Conservation (phyloP, 1,140 invertebrate species). For the Lerema accius region DNA sequence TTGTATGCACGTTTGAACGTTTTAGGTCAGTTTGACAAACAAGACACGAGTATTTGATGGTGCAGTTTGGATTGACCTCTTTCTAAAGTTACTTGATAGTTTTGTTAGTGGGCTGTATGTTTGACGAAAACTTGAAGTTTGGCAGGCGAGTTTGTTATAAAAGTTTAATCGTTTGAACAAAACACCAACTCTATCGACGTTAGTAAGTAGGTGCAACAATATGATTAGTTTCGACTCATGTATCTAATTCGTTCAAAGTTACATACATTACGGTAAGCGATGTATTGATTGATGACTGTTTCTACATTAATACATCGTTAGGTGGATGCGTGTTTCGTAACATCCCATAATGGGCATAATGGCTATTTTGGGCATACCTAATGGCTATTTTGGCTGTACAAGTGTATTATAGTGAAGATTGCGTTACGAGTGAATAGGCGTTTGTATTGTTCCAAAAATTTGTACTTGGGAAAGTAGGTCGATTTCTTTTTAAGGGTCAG, state of each 20-base stretch:
- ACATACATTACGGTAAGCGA: constrained; percentile 27
- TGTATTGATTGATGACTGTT: constrained; percentile 27
- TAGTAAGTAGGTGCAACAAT: not conserved
- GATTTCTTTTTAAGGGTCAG: not conserved
- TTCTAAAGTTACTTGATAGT: too few relatives aligned
- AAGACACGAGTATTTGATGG: too few relatives aligned
- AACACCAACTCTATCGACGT: too few relatives aligned
- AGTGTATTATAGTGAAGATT: constrained; percentile 1
- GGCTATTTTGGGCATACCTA: too few relatives aligned
- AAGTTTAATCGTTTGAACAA: too few relatives aligned
- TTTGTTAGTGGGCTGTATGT: too few relatives aligned
- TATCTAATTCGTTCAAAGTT: constrained; percentile 20
- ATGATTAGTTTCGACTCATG: constrained; percentile 24
- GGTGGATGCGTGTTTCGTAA: constrained; percentile 21
- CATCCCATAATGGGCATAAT: too few relatives aligned
- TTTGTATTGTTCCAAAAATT: not conserved
- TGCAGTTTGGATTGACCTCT: too few relatives aligned
- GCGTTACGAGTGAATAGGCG: not conserved
- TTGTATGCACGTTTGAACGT: too few relatives aligned
- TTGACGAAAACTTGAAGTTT: too few relatives aligned
- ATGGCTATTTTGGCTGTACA: constrained; percentile 16
- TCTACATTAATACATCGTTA: constrained; percentile 27
- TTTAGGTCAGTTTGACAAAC: too few relatives aligned
- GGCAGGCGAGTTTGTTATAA: too few relatives aligned
- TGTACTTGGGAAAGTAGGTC: not conserved